Base-by-base conservation (phyloP, 2,888 invertebrate species). In the Unio pictorum region DNA sequence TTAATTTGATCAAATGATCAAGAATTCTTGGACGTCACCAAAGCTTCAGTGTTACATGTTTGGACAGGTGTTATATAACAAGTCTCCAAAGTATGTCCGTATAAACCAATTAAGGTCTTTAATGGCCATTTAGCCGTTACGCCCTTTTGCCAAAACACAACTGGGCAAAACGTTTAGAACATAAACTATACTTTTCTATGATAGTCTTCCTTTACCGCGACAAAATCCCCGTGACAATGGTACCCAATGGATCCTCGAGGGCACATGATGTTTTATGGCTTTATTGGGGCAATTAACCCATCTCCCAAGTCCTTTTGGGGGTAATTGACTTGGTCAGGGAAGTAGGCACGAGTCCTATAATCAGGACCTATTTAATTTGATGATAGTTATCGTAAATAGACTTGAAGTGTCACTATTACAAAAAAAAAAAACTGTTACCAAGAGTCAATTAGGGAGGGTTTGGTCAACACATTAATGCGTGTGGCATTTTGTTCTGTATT, bases 51-150 rank as follows among this genome's bases (percentile, higher is more conserved):
- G 69, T 77, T 71, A 73, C 76, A 69, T 61, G 64, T 54, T 15
- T 70, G 57, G 72, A 74, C 76, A 73, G 65, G 60, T 67, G 67
- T 77, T 77, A 77, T 60, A 66, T 74, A 77, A 77, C 64, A 23
- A 23, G 18, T 28, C 63, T 62, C 69, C 69, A 26, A 71, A 74
- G 74, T 77, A 67, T 71, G 64, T 66, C 18, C 68, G 69, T 72
- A 60, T 26, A 28, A 68, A 72, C 73, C 65, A 69, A 74, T 70
- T 72, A 77, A 59, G 56, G 23, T 26, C 60, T 69, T 71, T 75
- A 77, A 77, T 77, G 75, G 75, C 72, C 77, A 77, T 77, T 77
- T 75, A 74, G 69, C 61, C 63, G 66, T 62, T 63, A 68, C 73
- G 77, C 61, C 68, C 67, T 67, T 68, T 67, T 68, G 69, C 67